These are phyloP conservation scores for Andrena dorsata DNA, from an alignment of 2,888 invertebrate genomes.

Conservation along the genomic window DNA sequence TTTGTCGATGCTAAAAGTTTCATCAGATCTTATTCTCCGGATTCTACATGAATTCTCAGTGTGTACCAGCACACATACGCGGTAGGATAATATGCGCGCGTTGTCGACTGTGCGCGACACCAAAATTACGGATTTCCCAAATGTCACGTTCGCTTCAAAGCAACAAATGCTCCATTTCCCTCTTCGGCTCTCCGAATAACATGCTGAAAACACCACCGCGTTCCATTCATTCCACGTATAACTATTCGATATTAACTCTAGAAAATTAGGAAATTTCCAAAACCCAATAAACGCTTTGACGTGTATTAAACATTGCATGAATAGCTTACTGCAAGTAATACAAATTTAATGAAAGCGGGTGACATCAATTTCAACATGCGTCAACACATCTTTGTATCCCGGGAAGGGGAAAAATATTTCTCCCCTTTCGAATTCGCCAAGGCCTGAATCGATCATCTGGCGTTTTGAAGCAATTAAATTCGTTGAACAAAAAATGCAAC, in stretches of 20 bases:
- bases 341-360: slow-evolving; percentile 47
- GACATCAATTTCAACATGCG: slow-evolving; percentile 38
- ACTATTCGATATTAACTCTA: slow-evolving; percentile 23
- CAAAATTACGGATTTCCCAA: slow-evolving; percentile 66
- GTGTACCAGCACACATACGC: slow-evolving; percentile 58
- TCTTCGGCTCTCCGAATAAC: slow-evolving; percentile 32
- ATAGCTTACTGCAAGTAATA: background rate
- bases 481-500: background rate
- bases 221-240: background rate
- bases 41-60: slow-evolving; percentile 40
- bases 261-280: slow-evolving; percentile 35
- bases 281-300: slow-evolving; percentile 13
- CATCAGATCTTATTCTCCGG: background rate
- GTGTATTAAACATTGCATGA: background rate
- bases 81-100: background rate
- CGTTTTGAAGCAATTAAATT: slow-evolving; percentile 8
- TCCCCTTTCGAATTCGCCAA: background rate
- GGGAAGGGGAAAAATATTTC: background rate
- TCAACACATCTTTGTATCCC: slow-evolving; percentile 21
- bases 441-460: slow-evolving; percentile 37
- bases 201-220: slow-evolving; percentile 27
- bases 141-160: slow-evolving; percentile 67
- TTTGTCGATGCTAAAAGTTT: background rate
- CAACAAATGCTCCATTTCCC: slow-evolving; percentile 63
- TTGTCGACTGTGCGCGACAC: slow-evolving; percentile 31